A percentile compares a stretch with the other conserved stretches of the same genome.
These are phyloP conservation scores for Pediacus dermestoides DNA, from an alignment of 2,888 invertebrate species.

Conservation along the genomic window DNA sequence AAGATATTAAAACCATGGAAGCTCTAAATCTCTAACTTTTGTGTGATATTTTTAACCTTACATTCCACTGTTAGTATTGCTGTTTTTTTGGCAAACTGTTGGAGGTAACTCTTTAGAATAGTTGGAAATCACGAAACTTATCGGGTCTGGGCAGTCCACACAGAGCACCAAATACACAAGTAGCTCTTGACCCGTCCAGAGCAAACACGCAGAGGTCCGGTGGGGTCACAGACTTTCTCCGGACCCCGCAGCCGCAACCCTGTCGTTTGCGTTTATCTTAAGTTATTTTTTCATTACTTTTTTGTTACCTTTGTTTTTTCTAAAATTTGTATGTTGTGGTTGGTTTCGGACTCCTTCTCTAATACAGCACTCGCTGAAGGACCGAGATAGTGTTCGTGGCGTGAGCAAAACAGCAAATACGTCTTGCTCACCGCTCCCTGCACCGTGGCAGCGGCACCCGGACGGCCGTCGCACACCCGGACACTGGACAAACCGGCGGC, in stretches of 20 bases:
- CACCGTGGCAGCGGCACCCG: conserved; percentile 49
- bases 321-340: conserved; percentile 44
- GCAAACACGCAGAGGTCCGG: conserved; percentile 39
- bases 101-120: too few species aligned
- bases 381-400: conserved; percentile 51
- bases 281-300: conserved; percentile 2
- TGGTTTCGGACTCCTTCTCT: conserved; percentile 73
- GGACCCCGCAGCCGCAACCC: conserved; percentile 44
- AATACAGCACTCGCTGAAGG: conserved; percentile 82
- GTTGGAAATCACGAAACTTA: too few species aligned
- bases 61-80: too few species aligned
- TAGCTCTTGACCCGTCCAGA: conserved; percentile 43
- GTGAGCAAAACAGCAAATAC: conserved; percentile 51
- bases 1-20: too few species aligned
- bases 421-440: conserved; percentile 56
- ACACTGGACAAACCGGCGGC: conserved; percentile 35
- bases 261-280: conserved; percentile 34
- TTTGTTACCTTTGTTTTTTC: conserved; percentile 16
- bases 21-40: too few species aligned
- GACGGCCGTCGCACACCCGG: conserved; percentile 52
- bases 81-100: too few species aligned
- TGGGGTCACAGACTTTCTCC: conserved; percentile 17
- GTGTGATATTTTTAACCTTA: too few species aligned
- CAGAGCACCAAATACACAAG: conserved; percentile 38
- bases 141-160: too few species aligned